Evolutionary conservation across 1,140 invertebrate species (phyloP).

Genomic region (Aphis craccivora): DNA sequence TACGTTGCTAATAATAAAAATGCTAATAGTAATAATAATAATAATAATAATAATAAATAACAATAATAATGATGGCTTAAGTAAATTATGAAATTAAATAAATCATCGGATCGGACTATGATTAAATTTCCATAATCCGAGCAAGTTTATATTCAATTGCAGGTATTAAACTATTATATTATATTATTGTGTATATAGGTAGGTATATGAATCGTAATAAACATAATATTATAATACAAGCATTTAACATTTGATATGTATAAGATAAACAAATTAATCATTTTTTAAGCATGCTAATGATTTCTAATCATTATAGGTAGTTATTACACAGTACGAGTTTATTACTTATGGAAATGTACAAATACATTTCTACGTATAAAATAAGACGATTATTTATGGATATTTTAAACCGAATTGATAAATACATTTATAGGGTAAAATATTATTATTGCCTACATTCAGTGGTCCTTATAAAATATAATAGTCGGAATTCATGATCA

Average conservation of each 20-base stretch:
- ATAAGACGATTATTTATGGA: neutral
- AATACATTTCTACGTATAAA: neutral
- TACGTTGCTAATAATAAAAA: neutral
- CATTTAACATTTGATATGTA: neutral
- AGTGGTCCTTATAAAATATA: neutral
- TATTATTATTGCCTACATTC: too few relatives aligned
- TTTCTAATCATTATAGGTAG: neutral
- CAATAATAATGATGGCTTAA: neutral
- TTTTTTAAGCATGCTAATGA: neutral
- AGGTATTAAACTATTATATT: neutral
- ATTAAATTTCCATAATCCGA: conserved; percentile 46
- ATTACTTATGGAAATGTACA: neutral
- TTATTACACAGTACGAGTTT: neutral
- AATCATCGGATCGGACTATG: conserved; percentile 35
- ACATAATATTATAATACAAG: neutral
- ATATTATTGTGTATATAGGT: neutral
- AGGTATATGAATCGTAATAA: neutral
- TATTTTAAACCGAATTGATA: neutral
- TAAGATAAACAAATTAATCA: neutral
- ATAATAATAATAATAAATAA: neutral
- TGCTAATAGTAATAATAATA: neutral
- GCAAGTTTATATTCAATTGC: conserved; percentile 25
- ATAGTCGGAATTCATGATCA: neutral
- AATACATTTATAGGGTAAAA: too few relatives aligned
- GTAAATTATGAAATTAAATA: neutral